These are phyloP conservation scores for Scelioninae gen. 1 DNA, from an alignment of 2,888 invertebrate genomes.

Conservation along the genomic window DNA sequence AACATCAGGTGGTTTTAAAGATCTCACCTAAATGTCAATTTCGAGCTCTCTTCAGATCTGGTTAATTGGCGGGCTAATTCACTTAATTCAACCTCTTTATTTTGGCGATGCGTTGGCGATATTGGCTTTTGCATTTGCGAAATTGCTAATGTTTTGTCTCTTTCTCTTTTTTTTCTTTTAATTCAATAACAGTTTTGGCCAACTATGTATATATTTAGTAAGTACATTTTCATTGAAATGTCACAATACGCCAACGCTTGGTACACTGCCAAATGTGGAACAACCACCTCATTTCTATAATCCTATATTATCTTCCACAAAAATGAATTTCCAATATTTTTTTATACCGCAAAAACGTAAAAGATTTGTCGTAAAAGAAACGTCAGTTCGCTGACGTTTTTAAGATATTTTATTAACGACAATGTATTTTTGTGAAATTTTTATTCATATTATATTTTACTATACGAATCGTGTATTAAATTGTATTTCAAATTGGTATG, in stretches of 20 bases:
- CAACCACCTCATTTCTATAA: constrained; percentile 66
- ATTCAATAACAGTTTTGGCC: constrained; percentile 26
- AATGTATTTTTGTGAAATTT: not conserved
- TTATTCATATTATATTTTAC: too few relatives aligned
- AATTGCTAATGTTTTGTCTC: constrained; percentile 2
- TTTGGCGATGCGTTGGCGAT: constrained; percentile 18
- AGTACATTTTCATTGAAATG: constrained; percentile 62
- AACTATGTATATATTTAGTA: constrained; percentile 37
- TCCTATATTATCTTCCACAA: constrained; percentile 53
- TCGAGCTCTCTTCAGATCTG: not conserved
- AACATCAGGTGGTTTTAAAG: constrained; percentile 12
- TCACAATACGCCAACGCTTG: constrained; percentile 64
- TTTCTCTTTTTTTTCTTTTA: constrained; percentile 17
- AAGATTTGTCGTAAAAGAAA: constrained; percentile 26
- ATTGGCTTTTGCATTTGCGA: too few relatives aligned
- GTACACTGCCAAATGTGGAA: constrained; percentile 60
- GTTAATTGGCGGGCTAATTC: constrained; percentile 1
- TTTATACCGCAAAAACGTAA: not conserved
- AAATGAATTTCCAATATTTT: constrained; percentile 55
- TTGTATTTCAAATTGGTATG: too few relatives aligned
- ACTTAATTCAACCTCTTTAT: constrained; percentile 5
- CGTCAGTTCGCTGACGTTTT: not conserved
- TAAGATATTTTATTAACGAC: not conserved
- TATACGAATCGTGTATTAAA: too few relatives aligned
- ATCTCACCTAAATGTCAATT: constrained; percentile 1